Evolutionary conservation across 2,113 vertebrate genomes (phyloP).

Genomic region (Sinocyclocheilus rhinocerous): DNA sequence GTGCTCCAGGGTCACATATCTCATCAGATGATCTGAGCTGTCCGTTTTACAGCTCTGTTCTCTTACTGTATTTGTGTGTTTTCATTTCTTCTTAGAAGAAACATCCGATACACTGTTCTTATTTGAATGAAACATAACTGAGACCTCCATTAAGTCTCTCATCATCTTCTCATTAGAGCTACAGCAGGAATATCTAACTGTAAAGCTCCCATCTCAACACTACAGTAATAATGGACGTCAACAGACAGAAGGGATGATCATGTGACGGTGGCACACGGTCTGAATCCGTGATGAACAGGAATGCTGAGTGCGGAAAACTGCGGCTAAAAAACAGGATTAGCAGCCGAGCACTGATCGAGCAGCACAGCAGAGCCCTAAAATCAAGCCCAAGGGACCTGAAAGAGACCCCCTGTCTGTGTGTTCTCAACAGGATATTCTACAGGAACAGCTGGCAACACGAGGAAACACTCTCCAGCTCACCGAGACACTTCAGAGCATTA

Average conservation of each 20-base stretch:
- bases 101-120: too few species aligned
- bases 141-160: too few species aligned
- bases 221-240: background rate
- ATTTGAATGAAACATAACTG: too few species aligned
- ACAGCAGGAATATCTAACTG: background rate
- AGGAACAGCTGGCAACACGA: constrained; percentile 40
- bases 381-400: constrained; percentile 31
- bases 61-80: too few species aligned
- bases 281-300: background rate
- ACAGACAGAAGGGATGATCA: background rate
- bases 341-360: background rate
- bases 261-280: too few species aligned
- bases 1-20: too few species aligned
- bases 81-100: too few species aligned
- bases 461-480: too few species aligned
- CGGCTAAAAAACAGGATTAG: background rate
- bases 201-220: background rate
- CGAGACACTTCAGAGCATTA: background rate
- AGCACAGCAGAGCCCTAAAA: background rate
- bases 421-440: background rate
- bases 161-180: background rate
- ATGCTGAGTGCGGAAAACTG: background rate
- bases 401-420: constrained; percentile 16
- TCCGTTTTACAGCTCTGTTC: too few species aligned
- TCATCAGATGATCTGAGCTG: too few species aligned